A percentile compares a stretch with the other conserved stretches of the same genome.
phyloP scores from a whole-genome alignment of 1,140 invertebrate species.

The Drosophila auraria region DNA sequence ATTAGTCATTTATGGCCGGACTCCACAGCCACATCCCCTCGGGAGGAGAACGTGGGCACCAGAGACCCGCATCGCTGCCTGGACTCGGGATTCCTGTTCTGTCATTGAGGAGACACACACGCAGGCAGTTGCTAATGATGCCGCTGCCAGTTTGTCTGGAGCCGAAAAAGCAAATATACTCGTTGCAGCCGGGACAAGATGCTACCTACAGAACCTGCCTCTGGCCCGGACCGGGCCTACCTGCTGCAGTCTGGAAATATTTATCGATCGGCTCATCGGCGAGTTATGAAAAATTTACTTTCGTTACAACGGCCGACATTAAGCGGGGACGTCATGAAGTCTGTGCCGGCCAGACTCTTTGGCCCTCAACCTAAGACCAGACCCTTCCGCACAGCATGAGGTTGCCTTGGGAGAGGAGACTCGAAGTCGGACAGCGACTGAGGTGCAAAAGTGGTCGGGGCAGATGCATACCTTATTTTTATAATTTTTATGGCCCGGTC shows the following conservation, averaged over 20 bases:
- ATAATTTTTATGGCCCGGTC: slow-evolving; percentile 72
- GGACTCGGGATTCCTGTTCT: slow-evolving; percentile 36
- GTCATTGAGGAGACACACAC: slow-evolving; percentile 55
- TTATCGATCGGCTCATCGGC: slow-evolving; percentile 71
- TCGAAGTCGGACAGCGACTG: not conserved
- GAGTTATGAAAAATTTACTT: slow-evolving; percentile 81
- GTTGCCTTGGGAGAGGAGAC: slow-evolving; percentile 11
- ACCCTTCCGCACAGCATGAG: slow-evolving; percentile 64
- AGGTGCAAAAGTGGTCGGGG: slow-evolving; percentile 37
- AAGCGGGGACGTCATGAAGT: slow-evolving; percentile 79
- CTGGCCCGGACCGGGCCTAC: slow-evolving; percentile 36
- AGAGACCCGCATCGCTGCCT: slow-evolving; percentile 41
- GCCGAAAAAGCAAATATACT: slow-evolving; percentile 32
- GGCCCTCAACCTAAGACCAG: slow-evolving; percentile 1
- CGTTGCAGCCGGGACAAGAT: slow-evolving; percentile 43
- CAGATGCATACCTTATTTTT: slow-evolving; percentile 71
- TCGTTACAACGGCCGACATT: slow-evolving; percentile 70
- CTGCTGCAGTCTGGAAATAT: slow-evolving; percentile 71
- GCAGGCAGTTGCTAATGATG: slow-evolving; percentile 71
- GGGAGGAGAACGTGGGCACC: slow-evolving; percentile 3
- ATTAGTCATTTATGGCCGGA: slow-evolving; percentile 61
- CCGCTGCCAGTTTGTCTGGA: slow-evolving; percentile 79
- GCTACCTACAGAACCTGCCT: slow-evolving; percentile 52
- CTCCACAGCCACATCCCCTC: slow-evolving; percentile 6
- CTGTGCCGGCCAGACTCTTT: slow-evolving; percentile 56